A percentile compares a stretch with the other conserved stretches of the same genome.
Evolutionary conservation across 2,888 invertebrate genomes (phyloP).

Genomic region (Drosophila recens): DNA sequence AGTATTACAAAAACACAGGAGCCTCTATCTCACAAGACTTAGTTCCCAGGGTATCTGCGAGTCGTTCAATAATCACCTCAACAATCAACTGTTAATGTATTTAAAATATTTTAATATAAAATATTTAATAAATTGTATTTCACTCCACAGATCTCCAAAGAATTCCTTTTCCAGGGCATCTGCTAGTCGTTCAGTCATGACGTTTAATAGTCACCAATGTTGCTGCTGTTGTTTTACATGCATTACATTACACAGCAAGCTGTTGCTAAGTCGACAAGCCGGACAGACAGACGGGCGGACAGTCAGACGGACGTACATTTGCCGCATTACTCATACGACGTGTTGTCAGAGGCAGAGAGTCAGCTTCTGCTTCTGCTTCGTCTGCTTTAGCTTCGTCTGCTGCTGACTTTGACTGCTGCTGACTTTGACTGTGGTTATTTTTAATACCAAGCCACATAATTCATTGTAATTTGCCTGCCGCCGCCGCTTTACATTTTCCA

Average conservation of each 20-base stretch:
- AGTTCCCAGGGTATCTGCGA: constrained; percentile 5
- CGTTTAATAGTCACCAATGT: not conserved
- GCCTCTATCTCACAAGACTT: too few relatives aligned
- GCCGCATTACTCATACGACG: constrained; percentile 70
- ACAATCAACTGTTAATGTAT: too few relatives aligned
- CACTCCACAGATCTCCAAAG: too few relatives aligned
- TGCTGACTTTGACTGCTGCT: constrained; percentile 5
- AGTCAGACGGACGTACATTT: constrained; percentile 17
- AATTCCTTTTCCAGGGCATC: constrained; percentile 8
- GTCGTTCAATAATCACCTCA: constrained; percentile 2
- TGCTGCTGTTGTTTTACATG: constrained; percentile 37
- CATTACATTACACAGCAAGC: constrained; percentile 42
- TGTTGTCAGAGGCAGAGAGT: constrained; percentile 34
- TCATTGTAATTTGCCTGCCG: constrained; percentile 77
- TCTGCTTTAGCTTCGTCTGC: not conserved
- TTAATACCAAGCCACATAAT: constrained; percentile 78
- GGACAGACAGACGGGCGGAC: constrained; percentile 25
- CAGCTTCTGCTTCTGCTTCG: too few relatives aligned
- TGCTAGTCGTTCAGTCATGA: not conserved
- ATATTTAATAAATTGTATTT: too few relatives aligned
- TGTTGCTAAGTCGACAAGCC: constrained; percentile 70
- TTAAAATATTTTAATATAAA: not conserved
- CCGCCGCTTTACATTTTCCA: constrained; percentile 66
- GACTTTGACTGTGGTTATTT: constrained; percentile 63
- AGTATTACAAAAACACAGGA: too few relatives aligned